Percentiles rank a stretch among this genome's conserved stretches.
Evolutionary conservation across 2,888 invertebrate species (phyloP).

Genomic region (Ametastegia equiseti): DNA sequence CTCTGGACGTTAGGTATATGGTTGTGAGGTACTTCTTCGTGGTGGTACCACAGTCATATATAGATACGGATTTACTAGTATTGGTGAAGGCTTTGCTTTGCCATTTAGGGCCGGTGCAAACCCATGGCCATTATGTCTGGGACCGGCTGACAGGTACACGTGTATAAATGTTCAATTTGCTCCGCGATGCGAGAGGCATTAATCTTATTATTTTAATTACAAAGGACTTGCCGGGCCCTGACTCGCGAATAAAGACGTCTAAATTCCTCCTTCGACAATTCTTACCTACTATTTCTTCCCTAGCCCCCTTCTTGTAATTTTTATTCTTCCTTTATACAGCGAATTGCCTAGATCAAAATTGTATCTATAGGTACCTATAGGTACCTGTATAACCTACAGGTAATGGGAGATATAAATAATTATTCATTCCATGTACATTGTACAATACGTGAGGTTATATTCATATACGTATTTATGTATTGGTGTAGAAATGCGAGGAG

Average conservation of each 20-base stretch:
- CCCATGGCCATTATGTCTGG: conserved; percentile 54
- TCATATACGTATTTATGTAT: neutral
- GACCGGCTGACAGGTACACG: conserved; percentile 60
- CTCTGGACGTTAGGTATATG: neutral
- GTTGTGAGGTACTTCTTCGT: too few relatives aligned
- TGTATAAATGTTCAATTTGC: conserved; percentile 61
- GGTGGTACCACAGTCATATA: neutral
- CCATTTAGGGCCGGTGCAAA: conserved; percentile 30
- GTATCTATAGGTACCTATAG: neutral
- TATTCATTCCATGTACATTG: neutral
- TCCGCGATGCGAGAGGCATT: conserved; percentile 55
- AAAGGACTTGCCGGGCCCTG: conserved; percentile 53
- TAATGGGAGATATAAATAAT: conserved; percentile 26
- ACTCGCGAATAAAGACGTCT: neutral
- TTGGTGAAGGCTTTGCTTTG: conserved; percentile 18
- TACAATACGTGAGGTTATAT: neutral
- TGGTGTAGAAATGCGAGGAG: neutral
- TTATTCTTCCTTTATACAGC: neutral
- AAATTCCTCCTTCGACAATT: neutral
- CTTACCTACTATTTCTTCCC: neutral
- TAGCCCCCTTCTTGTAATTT: neutral
- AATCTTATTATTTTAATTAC: conserved; percentile 64
- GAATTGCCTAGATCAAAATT: neutral
- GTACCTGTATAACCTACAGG: neutral
- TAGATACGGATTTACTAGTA: neutral